Evolutionary conservation across 2,797 vertebrate genomes (phyloP), one percentile per base, ranked within the genome.

Genomic region (Sebastes matsubarae): DNA sequence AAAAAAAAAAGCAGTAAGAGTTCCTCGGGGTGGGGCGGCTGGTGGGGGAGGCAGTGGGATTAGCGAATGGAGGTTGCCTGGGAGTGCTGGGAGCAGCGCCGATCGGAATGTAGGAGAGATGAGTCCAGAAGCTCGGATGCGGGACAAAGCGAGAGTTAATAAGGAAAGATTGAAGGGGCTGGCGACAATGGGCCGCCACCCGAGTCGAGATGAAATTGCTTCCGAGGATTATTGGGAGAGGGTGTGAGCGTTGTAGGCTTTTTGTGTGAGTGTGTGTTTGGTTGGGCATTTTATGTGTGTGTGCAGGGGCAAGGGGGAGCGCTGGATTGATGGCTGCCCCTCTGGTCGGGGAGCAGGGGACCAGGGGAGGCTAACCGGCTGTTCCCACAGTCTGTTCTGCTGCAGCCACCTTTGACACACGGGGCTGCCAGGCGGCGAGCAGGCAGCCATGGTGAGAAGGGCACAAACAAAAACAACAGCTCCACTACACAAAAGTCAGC

Each of bases 51-150:
- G 90, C 85, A 92, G 89, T 91, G 92, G 96, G 96, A 97, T 96
- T 96, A 96, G 92, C 93, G 93, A 92, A 91, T 91, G 92, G 92
- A 96, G 95, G 98, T 99, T 99, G 97, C 98, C 97, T 96, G 96
- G 97, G 98, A 95, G 95, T 96, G 89, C 84, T 94, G 95, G 96
- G 96, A 97, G 95, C 94, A 89, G 94, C 94, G 92, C 92, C 83
- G 94, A 96, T 97, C 95, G 97, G 98, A 99, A 99, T 99, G 98
- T 94, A 94, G 96, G 95, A 97, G 95, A 96, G 96, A 97, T 97
- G 97, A 97, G 97, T 96, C 96, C 95, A 95, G 96, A 95, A 96
- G 95, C 96, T 95, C 92, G 94, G 96, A 96, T 95, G 94, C 91
- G 64, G 95, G 95, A 96, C 95, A 96, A 96, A 96, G 95, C 88